Conservation (phyloP, 2,797 vertebrate genomes). For the Malurus leucopterus region DNA sequence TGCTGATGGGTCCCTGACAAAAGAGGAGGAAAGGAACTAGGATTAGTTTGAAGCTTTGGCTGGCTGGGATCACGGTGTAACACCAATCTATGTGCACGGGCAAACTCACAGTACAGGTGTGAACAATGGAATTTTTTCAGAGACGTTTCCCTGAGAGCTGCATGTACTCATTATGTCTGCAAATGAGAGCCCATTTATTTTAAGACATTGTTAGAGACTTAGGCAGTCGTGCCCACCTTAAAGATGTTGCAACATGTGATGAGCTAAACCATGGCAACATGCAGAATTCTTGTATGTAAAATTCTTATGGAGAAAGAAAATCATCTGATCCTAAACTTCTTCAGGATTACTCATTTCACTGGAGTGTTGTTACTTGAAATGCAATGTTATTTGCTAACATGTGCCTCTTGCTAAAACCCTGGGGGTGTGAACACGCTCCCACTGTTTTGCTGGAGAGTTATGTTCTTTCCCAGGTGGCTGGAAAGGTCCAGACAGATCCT, state of each 20-base stretch:
- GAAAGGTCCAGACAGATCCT: neutral
- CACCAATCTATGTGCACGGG: fast-evolving
- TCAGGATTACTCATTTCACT: neutral
- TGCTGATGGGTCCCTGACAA: neutral
- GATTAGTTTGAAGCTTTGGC: neutral
- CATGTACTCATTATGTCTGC: neutral
- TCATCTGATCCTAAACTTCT: neutral
- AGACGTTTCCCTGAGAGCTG: neutral
- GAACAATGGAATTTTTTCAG: neutral
- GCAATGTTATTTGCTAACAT: neutral
- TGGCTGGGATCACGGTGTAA: neutral
- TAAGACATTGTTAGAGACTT: neutral
- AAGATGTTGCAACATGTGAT: neutral
- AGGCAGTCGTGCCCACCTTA: neutral
- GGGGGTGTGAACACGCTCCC: neutral
- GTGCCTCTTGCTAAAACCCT: neutral
- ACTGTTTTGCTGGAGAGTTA: neutral
- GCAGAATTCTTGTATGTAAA: neutral
- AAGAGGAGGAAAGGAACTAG: neutral
- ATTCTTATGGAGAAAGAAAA: neutral
- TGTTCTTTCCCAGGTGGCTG: neutral
- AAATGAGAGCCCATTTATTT: neutral
- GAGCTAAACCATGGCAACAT: neutral
- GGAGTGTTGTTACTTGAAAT: neutral
- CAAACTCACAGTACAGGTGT: neutral